Evolutionary conservation across 2,797 vertebrate genomes (phyloP), one percentile per base, ranked within the genome.

Genomic region (Clamator glandarius): DNA sequence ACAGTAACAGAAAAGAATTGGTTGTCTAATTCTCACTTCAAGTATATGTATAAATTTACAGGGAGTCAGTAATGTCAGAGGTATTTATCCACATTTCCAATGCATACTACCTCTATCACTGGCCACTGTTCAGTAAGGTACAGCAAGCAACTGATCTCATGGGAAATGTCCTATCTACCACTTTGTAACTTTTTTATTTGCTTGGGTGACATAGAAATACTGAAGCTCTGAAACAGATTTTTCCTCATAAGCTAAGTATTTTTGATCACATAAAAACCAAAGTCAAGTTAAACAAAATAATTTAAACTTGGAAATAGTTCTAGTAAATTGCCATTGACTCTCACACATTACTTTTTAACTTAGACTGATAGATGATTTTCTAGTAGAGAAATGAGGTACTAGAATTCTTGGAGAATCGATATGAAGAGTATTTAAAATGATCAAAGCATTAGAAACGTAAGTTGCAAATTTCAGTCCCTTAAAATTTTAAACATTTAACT

Each of bases 361-460:
- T 29, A 77, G 46, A 46, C 46, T 42, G 42, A 42, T 16, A 39
- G 39, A 35, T 42, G 19, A 35, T 93, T 93, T 92, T 62, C 33
- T 57, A 35, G 46, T 51, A 75, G 66, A 78, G 81, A 90, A 81
- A 5, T 17, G 31, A 61, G 63, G 75, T 31, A 31, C 25, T 31
- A 36, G 9, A 70, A 15, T 50, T 88, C 70, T 78, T 84, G 24
- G 61, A 54, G 26, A 14, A 84, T 7, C 23, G 4, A 1, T 50
- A 5, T 33, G 57, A 92, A 79, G 11, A 36, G 69, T 63, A 76
- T 67, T 67, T 90, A 39, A 89, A 92, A 82, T 50, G 4, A 89
- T 85, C 58, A 86, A 80, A 95, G 41, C 33, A 90, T 83, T 93
- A 91, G 95, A 95, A 76, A 79, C 64, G 88, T 62, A 89, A 79